Evolutionary conservation across 2,888 invertebrate genomes (phyloP), one percentile per base, ranked within the genome.

Genomic region (Tipula vernalis): DNA sequence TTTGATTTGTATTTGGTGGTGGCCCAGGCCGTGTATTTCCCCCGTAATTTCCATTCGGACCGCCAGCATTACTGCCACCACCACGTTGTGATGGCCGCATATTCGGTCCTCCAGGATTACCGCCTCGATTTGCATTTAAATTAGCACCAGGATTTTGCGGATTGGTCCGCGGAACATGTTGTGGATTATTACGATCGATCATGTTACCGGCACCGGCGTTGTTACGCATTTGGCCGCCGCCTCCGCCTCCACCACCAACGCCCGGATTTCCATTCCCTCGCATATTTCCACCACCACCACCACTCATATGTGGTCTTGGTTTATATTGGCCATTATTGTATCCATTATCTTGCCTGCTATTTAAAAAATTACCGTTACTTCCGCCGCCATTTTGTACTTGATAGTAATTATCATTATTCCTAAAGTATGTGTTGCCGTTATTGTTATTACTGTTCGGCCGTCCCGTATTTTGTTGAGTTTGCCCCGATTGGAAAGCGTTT

Each of bases 1-100:
- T 84, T 71, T 71, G 71, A 12, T 71, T 71, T 71, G 71, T 28
- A 28, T 71, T 71, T 71, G 71, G 71, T 28, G 71, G 71, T 12
- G 71, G 71, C 3, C 84, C 90, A 15, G 71, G 39, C 12, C 85
- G 41, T 71, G 71, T 83, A 28, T 86, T 44, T n/a, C 87, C 87
- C 36, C 90, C 89, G 85, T 89, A 89, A 42, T 90, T 88, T 86
- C 88, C 87, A n/a, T 89, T 89, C 28, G 90, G 88, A 18, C 90
- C 88, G 41, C 88, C 88, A 51, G 88, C 87, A 5, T 88, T 87
- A 15, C 87, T 57, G 18, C 86, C 86, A 12, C 86, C 57, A 44
- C 51, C 36, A n/a, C 86, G 36, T 86, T 15, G 51, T 13, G 86
- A 13, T 18, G 51, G 13, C 28, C 57, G 36, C n/a, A 51, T 57